Conservation (phyloP, 2,797 vertebrate genomes). For the Coregonus sp. region DNA sequence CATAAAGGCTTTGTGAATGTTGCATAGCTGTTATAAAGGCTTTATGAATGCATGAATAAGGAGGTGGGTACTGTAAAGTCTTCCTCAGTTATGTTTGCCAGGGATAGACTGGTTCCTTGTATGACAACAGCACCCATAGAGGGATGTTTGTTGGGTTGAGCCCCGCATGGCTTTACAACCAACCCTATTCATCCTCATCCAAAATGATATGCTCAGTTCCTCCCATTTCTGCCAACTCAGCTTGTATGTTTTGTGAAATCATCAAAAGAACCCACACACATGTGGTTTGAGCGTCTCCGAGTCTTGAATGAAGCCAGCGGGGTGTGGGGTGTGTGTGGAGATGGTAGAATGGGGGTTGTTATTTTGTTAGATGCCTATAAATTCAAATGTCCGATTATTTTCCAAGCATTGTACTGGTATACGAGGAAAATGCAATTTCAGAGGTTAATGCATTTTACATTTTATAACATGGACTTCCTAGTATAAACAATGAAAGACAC, state of each 20-base stretch:
- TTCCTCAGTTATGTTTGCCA: constrained; percentile 5
- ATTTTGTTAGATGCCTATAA: constrained; percentile 10
- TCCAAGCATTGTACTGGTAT: neutral
- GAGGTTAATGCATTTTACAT: neutral
- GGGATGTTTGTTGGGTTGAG: constrained; percentile 42
- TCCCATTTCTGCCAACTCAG: constrained; percentile 50
- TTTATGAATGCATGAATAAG: neutral
- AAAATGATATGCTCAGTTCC: constrained; percentile 55
- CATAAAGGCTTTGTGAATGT: neutral
- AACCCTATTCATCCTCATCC: constrained; percentile 56
- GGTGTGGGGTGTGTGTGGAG: neutral
- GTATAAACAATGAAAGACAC: neutral
- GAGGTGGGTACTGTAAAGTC: neutral
- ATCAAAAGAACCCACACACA: constrained; percentile 34
- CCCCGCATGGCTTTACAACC: constrained; percentile 39
- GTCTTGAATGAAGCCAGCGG: constrained; percentile 30
- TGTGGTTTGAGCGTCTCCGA: constrained; percentile 40
- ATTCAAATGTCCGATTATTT: constrained; percentile 33
- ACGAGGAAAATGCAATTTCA: constrained; percentile 4
- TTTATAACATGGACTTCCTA: constrained; percentile 19
- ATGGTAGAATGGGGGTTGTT: neutral
- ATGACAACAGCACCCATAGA: constrained; percentile 32
- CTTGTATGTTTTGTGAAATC: constrained; percentile 44
- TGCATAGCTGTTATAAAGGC: no score
- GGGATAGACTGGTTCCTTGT: constrained; percentile 19